phyloP scores from a whole-genome alignment of 2,888 invertebrate genomes.

The Cataglyphis rosenhaueri region DNA sequence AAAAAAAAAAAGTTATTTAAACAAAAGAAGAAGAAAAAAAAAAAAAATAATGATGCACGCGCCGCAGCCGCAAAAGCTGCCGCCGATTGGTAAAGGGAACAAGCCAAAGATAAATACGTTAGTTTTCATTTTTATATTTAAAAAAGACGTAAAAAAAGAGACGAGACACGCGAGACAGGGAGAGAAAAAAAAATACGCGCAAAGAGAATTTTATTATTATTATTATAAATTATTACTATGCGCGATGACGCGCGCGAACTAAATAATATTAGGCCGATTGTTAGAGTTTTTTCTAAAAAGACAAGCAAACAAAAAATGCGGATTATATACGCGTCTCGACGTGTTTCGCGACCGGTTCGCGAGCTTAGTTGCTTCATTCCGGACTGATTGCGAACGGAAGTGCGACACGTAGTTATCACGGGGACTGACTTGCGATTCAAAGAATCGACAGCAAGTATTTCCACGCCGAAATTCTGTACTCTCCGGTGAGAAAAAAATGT shows the following conservation, averaged over 20 bases:
- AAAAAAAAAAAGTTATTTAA: constrained; percentile 74
- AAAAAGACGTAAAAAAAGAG: constrained; percentile 73
- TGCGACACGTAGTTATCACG: background rate
- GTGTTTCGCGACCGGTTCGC: constrained; percentile 43
- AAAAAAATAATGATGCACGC: constrained; percentile 78
- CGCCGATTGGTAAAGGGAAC: constrained; percentile 92
- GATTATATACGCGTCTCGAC: constrained; percentile 41
- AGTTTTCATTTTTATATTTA: constrained; percentile 88
- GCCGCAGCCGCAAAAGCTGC: constrained; percentile 80
- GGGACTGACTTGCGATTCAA: constrained; percentile 8
- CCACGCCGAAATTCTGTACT: background rate
- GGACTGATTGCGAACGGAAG: constrained; percentile 4
- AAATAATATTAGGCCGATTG: constrained; percentile 79
- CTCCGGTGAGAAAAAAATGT: background rate
- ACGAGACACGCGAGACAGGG: constrained; percentile 60
- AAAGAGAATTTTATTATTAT: constrained; percentile 72
- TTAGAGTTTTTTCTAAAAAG: constrained; percentile 75
- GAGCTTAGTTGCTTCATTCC: constrained; percentile 34
- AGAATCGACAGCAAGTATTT: background rate
- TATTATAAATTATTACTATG: constrained; percentile 77
- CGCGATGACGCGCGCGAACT: constrained; percentile 65
- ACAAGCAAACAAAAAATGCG: constrained; percentile 32
- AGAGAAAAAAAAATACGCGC: constrained; percentile 59
- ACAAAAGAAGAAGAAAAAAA: constrained; percentile 72
- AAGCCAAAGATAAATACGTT: constrained; percentile 92